Percentiles rank a stretch among this genome's conserved stretches.
phyloP scores from a whole-genome alignment of 2,113 vertebrate genomes.

The Heterocephalus glaber region DNA sequence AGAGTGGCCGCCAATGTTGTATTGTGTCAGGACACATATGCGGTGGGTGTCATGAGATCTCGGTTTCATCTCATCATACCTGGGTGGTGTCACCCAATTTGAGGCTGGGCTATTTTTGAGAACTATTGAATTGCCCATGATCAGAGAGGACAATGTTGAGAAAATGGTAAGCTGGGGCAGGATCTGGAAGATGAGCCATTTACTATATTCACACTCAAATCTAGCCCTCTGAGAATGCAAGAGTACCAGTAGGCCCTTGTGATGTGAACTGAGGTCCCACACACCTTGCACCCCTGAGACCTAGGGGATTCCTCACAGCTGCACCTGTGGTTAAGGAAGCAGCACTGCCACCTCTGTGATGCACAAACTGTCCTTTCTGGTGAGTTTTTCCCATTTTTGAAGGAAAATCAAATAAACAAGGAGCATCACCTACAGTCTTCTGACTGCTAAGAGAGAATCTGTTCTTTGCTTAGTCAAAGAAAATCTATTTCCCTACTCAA shows the following conservation, averaged over 20 bases:
- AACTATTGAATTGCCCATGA: neutral
- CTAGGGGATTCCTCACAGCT: neutral
- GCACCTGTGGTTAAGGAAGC: neutral
- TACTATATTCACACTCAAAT: neutral
- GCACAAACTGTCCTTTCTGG: neutral
- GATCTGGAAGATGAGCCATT: neutral
- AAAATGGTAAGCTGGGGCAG: neutral
- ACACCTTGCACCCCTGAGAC: neutral
- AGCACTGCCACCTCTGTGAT: too few relatives aligned
- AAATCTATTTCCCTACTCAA: neutral
- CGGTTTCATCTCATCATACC: neutral
- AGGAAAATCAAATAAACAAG: neutral
- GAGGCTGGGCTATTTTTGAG: neutral
- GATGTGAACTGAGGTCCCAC: neutral
- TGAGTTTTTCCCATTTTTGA: neutral
- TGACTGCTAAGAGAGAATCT: neutral
- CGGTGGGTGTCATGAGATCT: neutral
- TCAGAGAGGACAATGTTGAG: neutral
- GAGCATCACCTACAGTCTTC: neutral
- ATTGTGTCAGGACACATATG: fast-evolving
- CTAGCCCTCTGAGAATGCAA: neutral
- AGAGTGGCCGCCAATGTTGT: too few relatives aligned
- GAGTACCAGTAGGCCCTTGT: neutral
- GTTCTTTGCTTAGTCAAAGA: neutral
- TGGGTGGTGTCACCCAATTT: neutral